Evolutionary conservation across 2,797 vertebrate genomes (phyloP), one percentile per base, ranked within the genome.

Genomic region (Manis javanica): DNA sequence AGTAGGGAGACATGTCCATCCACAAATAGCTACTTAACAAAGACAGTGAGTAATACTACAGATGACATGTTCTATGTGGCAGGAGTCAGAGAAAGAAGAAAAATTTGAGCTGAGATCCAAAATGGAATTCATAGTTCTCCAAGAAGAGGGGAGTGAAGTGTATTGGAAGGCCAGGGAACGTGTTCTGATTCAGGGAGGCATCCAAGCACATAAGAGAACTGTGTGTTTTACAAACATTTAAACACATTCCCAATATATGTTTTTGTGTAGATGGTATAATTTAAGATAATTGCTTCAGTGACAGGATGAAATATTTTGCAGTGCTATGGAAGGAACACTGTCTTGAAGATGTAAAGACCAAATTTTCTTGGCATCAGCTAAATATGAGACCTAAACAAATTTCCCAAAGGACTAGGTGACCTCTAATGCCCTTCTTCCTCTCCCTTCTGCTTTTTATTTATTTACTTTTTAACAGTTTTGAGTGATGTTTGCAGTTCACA

Each of bases 401-500:
- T 92, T 79, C 75, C 89, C 83, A 51, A 75, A 75, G 75, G 69
- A 21, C 53, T 39, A 21, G 12, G 29, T 81, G 82, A 82, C 63
- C 77, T 92, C 72, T 29, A 37, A 24, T 0, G 24, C 51, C 72
- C 57, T 72, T 51, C 24, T 75, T 7, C 6, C 5, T 75, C 68
- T 49, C 64, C 15, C 24, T 82, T 87, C n/a, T 87, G 57, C 69
- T 5, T 39, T 55, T 82, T 39, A 46, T 66, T 13, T 69, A 13
- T 87, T 59, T 49, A 53, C 37, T 84, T 68, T 91, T 88, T 46
- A 39, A 91, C 46, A 84, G 59, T 79, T 96, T 69, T 34, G 19
- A 63, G 26, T 94, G 92, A 83, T 90, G 72, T 88, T 95, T 92
- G 18, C 63, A 91, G 26, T 82, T 88, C 90, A 92, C 4, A 55